Base-by-base conservation (phyloP, 2,888 invertebrate genomes). In the Drosophila multiciliata region DNA sequence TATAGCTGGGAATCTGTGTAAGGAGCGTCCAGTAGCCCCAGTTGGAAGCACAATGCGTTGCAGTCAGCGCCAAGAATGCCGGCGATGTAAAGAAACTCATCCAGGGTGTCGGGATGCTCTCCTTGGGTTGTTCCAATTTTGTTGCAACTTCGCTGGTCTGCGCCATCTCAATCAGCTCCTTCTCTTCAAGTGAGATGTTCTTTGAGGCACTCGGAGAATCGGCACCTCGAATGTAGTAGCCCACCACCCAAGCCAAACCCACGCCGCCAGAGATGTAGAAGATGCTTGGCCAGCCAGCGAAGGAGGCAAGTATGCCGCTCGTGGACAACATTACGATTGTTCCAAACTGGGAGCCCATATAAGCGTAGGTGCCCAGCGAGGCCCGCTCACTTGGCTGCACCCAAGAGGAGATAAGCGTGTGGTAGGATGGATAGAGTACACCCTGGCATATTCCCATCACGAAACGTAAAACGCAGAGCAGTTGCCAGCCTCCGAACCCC, bases 351-450 rank as follows among this genome's bases (percentile, higher is more conserved):
- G 95, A 94, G 1, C 96, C 96, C 90, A 94, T 93, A 77, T 94
- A 94, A 33, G 94, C 94, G 58, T 95, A 92, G 65, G 94, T 94
- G 67, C 94, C 93, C 83, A 95, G 4, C 95, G 92, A 66, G 94
- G 92, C 95, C 49, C 95, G 93, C 83, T 96, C 96, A 12, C 94
- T 93, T 0, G 94, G 90, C 0, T 95, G 95, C 0, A 94, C 95
- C 97, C 97, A 97, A 88, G 96, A 96, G 3, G 96, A 95, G 42
- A 97, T 93, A 45, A 96, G 93, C 35, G 95, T 96, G 76, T 96
- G 96, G 52, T 95, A 94, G 29, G 95, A 94, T 0, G 97, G 97
- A 85, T 95, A 95, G 29, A 96, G 94, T 84, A 96, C 95, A 0
- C 96, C 96, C 90, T 97, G 96, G 9, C 95, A 94, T 1, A 97